Evolutionary conservation across 2,113 vertebrate species (phyloP), one percentile per base, ranked within the genome.

Genomic region (Neodon shergylaensis): DNA sequence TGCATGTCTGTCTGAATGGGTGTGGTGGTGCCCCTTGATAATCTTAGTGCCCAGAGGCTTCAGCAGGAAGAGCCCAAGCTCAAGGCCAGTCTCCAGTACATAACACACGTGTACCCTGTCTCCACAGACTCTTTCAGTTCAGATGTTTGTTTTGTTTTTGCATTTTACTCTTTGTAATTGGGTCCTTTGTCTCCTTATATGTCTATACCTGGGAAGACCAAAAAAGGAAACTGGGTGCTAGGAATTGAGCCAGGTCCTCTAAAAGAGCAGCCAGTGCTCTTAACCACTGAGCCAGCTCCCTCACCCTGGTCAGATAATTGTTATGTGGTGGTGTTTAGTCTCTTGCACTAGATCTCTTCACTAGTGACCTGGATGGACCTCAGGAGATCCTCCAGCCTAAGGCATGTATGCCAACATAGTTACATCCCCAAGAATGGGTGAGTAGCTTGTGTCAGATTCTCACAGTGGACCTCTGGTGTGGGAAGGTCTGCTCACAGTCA

Each of bases 401-500:
- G 92, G 17, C 84, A 49, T 88, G 21, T 88, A 24, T 90, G 12
- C 4, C 88, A 33, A 94, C 79, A 28, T 42, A 11, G 52, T 58
- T 93, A 33, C 17, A 11, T 88, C 74, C 61, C 90, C 17, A 33
- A 36, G 49, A 92, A 8, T 39, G 91, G 7, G 22, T 89, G 7
- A 39, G 33, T 88, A 88, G 52, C 47, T n/a, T 81, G 10, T 90
- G 12, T 88, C 82, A 68, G 24, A 72, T 94, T 87, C 83, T 93
- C 21, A 10, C 36, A 44, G 47, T 76, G 14, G 58, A 16, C 52
- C 39, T 36, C 47, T 88, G 72, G 73, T 42, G 8, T 47, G 76
- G 70, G 90, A 95, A 90, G 92, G 39, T 70, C 11, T 52, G 82
- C 82, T 79, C 26, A n/a, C 22, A 78, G 61, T 88, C 88, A 39